A percentile compares a stretch with the other conserved stretches of the same genome.
These are phyloP conservation scores for Panulirus ornatus DNA, from an alignment of 1,140 invertebrate species.

Conservation along the genomic window DNA sequence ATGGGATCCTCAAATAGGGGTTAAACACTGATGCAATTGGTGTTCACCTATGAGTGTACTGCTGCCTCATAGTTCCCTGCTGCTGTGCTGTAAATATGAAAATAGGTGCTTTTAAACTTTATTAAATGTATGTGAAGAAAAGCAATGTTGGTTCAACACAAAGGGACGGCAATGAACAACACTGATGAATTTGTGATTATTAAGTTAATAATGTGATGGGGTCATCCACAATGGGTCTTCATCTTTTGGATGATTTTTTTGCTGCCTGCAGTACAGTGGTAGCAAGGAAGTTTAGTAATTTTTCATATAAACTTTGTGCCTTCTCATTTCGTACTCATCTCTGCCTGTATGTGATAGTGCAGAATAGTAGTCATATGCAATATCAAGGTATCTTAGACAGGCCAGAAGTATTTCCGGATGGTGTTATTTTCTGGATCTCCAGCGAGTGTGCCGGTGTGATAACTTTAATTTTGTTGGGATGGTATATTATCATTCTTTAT, in stretches of 20 bases:
- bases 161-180: background rate
- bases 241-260: background rate
- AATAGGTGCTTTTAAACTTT: background rate
- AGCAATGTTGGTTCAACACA: background rate
- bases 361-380: conserved; percentile 21
- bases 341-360: background rate
- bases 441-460: background rate
- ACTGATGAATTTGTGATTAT: background rate
- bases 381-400: conserved; percentile 24
- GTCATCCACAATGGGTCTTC: background rate
- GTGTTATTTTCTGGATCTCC: background rate
- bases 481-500: conserved; percentile 64
- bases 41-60: background rate
- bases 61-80: background rate
- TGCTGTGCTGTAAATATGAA: background rate
- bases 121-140: background rate
- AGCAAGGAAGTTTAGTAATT: background rate
- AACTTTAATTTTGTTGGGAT: conserved; percentile 29
- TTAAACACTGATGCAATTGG: background rate
- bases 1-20: background rate
- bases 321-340: conserved; percentile 55
- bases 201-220: background rate
- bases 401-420: background rate
- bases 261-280: background rate
- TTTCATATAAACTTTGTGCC: conserved; percentile 58